Base-by-base conservation (phyloP, 2,888 invertebrate genomes). In the Parapristionchus giblindavisi region DNA sequence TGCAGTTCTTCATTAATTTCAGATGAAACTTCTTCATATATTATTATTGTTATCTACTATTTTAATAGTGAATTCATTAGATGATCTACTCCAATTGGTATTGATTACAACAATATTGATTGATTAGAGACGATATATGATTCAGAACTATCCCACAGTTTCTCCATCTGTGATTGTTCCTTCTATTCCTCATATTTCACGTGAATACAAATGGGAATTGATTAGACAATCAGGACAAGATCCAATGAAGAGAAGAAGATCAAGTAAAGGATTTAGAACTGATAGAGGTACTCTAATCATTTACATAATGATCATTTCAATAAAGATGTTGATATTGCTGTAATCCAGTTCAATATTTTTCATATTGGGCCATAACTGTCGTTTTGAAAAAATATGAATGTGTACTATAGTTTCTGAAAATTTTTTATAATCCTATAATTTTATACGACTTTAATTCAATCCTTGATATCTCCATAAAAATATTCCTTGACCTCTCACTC, bases 151-250 rank as follows among this genome's bases (percentile, higher is more conserved):
- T 54, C 6, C 6, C 54, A 54, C 11, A 6, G n/a, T 54, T 24
- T 38, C 4, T 14, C 11, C 17, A 43, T 43, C 40, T 17, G 65
- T 27, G 1, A n/a, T 6, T 21, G 70, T 70, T 36, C 70, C 70
- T 21, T 29, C n/a, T 27, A 36, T 77, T 29, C 82, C 82, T 11
- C 71, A 77, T 11, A 52, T 82, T 24, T 76, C 70, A 40, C 75
- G 75, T 36, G 52, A 73, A 1, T 65, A 78, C 32, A 81, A 79
- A 75, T 80, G 80, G 79, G 76, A 75, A 11, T 66, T 82, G 70
- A 79, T 80, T 38, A 66, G 80, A n/a, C 76, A 78, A 40, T 75
- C 76, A 54, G 82, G 80, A 11, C 79, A 80, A 56, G 76, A 80
- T 66, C 80, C 82, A 24, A 76, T 77, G 0, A 24, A 63, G 5